These are phyloP conservation scores for Oryctolagus cuniculus DNA, from an alignment of 2,113 vertebrate species.

Conservation along the genomic window DNA sequence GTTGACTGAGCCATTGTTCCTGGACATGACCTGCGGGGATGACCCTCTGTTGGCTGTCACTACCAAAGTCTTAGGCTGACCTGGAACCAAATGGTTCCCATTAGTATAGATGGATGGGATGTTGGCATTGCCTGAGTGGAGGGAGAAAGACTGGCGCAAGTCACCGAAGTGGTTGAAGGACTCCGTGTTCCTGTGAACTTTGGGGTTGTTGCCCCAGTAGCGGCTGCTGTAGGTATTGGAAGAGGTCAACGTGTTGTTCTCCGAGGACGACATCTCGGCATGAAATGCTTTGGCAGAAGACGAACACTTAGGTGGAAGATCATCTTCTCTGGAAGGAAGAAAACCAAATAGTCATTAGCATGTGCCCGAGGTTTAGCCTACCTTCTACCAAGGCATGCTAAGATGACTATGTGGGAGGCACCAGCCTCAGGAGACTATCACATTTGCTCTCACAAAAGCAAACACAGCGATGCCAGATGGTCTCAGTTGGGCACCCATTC, in stretches of 20 bases:
- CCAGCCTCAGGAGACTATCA: neutral
- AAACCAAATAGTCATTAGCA: neutral
- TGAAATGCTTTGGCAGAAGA: constrained; percentile 96
- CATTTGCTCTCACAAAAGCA: neutral
- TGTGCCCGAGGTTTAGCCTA: neutral
- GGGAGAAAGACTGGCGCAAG: constrained; percentile 92
- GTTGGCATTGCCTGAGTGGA: constrained; percentile 84
- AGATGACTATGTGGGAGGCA: neutral
- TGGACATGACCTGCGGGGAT: constrained; percentile 90
- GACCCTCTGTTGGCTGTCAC: constrained; percentile 96
- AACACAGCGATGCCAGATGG: neutral
- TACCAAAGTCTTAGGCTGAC: constrained; percentile 96
- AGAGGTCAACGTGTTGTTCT: constrained; percentile 97
- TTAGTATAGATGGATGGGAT: constrained; percentile 90
- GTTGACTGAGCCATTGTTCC: constrained; percentile 94
- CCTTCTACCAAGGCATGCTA: neutral
- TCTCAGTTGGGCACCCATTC: neutral
- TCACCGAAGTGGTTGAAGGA: constrained; percentile 94
- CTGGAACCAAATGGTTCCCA: constrained; percentile 90
- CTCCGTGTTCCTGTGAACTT: constrained; percentile 93
- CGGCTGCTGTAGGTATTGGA: constrained; percentile 98
- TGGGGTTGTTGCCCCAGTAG: constrained; percentile 96
- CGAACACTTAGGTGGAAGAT: constrained; percentile 97
- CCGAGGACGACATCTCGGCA: constrained; percentile 95
- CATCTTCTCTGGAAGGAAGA: constrained; percentile 93